Base-by-base conservation (phyloP, 2,113 vertebrate species). In the Phalacrocorax brasilianus region DNA sequence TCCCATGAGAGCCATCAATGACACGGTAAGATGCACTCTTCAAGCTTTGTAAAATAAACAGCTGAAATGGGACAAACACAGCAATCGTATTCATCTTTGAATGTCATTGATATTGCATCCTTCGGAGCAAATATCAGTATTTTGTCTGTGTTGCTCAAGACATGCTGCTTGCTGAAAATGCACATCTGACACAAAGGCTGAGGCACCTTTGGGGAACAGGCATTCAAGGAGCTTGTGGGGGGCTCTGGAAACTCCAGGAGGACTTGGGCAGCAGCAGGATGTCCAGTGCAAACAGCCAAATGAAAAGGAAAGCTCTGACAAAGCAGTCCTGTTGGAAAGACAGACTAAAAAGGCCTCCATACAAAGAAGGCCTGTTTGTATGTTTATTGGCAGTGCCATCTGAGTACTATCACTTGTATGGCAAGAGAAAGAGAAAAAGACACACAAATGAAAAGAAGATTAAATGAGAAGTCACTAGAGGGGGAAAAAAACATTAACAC, bases 1-100 rank as follows among this genome's bases (percentile, higher is more conserved):
- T 91, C 92, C 63, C 56, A 85, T 4, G 38, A 80, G 88, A 93
- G 78, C 79, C 83, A 87, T 62, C 84, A 78, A 32, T 30, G 78
- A 91, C 89, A 86, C 2, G 10, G 44, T 49, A 86, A 88, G 84
- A 49, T 32, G 35, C 32, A 70, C 92, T 78, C 49, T 83, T 83
- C 61, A 33, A 82, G 40, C 49, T 91, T 15, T 87, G 55, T 68
- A 49, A 85, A 84, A 87, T 50, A 93, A 96, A 59, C 33, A 68
- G 85, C 26, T 44, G 70, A 82, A 77, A 66, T 0, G 2, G 68
- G 67, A 79, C 33, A 92, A 90, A 78, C 45, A 62, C 17, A 72
- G 67, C 56, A 59, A 63, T n/a, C n/a, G 10, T 28, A n/a, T 44
- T 70, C 15, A 19, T 49, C 63, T 85, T 68, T 49, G 35, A 63